A percentile compares a stretch with the other conserved stretches of the same genome.
phyloP scores from a whole-genome alignment of 2,888 invertebrate species.

The Macropis europaea region DNA sequence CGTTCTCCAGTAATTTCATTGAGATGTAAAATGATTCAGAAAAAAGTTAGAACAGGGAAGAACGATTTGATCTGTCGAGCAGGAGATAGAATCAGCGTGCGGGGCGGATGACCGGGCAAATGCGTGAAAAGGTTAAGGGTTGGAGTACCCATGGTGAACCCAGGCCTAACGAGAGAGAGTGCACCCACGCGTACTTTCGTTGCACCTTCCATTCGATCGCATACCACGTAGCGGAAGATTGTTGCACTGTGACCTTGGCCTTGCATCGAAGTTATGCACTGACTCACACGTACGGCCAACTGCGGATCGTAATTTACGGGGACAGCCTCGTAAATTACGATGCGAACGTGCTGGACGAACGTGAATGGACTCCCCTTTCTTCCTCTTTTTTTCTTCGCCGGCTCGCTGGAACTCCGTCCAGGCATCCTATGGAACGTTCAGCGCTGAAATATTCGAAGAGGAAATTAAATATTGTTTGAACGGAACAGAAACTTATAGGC shows the following conservation, averaged over 20 bases:
- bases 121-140: constrained; percentile 59
- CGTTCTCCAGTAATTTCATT: too few relatives aligned
- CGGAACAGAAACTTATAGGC: too few relatives aligned
- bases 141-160: constrained; percentile 53
- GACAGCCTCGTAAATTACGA: constrained; percentile 40
- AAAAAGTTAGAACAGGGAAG: not conserved
- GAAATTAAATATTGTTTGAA: too few relatives aligned
- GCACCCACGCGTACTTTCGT: constrained; percentile 43
- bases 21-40: too few relatives aligned
- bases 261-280: constrained; percentile 35
- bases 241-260: constrained; percentile 57
- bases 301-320: constrained; percentile 47
- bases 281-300: constrained; percentile 19
- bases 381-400: not conserved
- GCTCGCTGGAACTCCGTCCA: too few relatives aligned
- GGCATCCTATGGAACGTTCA: too few relatives aligned
- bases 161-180: constrained; percentile 18
- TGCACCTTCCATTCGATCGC: constrained; percentile 34
- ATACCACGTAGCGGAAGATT: constrained; percentile 34
- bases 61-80: too few relatives aligned
- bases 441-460: too few relatives aligned
- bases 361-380: constrained; percentile 32
- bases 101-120: constrained; percentile 42
- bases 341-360: not conserved
- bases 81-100: not conserved